Evolutionary conservation across 2,797 vertebrate species (phyloP).

Genomic region (Leptatherina wallacei): DNA sequence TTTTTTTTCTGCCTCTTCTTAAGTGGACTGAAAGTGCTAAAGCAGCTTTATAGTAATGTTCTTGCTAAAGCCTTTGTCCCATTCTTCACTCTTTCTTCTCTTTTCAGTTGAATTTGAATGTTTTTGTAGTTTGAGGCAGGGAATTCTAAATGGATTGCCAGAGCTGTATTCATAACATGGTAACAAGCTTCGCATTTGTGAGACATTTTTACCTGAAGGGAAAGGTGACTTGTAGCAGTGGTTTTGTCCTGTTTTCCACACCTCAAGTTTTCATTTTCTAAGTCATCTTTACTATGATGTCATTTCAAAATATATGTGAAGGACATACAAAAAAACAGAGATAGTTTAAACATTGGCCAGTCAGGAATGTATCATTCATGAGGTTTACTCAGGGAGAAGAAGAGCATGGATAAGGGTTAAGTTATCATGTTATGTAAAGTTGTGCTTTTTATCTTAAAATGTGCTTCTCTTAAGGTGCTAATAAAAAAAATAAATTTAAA

Average conservation of each 20-base stretch:
- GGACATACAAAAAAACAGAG: constrained; percentile 26
- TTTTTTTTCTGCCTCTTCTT: constrained; percentile 59
- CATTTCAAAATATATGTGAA: constrained; percentile 32
- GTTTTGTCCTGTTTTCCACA: constrained; percentile 67
- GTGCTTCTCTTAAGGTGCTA: too few species aligned
- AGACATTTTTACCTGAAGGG: constrained; percentile 68
- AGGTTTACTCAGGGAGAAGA: not conserved
- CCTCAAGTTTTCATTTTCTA: constrained; percentile 37
- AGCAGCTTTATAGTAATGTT: constrained; percentile 72
- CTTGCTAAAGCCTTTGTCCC: constrained; percentile 60
- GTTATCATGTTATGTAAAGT: not conserved
- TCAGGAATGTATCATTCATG: constrained; percentile 16
- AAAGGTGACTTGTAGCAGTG: constrained; percentile 48
- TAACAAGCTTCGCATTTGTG: constrained; percentile 75
- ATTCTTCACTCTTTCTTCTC: constrained; percentile 43
- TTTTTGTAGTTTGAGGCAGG: constrained; percentile 63
- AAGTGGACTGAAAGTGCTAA: constrained; percentile 77
- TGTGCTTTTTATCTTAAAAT: too few species aligned
- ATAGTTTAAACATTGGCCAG: not conserved
- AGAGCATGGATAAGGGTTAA: not conserved
- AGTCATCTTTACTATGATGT: constrained; percentile 29
- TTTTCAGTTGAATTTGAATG: constrained; percentile 61
- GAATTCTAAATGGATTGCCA: constrained; percentile 72
- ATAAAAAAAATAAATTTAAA: too few species aligned
- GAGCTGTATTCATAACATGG: constrained; percentile 76